phyloP scores from a whole-genome alignment of 2,888 invertebrate genomes.

The Tenodera sinensis region DNA sequence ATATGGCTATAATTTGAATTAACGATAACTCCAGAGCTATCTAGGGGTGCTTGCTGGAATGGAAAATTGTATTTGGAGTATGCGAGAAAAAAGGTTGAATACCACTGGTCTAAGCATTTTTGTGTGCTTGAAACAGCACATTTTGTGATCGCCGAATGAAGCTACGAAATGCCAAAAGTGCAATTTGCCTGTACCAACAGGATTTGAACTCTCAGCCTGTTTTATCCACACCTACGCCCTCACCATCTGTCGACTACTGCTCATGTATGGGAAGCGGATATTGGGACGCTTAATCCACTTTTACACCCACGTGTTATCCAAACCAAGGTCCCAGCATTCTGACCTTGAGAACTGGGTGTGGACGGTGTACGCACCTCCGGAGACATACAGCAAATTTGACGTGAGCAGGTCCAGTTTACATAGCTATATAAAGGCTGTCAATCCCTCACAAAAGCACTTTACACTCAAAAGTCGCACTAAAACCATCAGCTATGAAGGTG shows the following conservation, averaged over 20 bases:
- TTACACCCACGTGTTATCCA: not conserved
- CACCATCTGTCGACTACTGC: not conserved
- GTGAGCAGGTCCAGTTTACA: not conserved
- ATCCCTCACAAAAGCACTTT: not conserved
- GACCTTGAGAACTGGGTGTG: conserved; percentile 28
- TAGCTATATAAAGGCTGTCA: conserved; percentile 7
- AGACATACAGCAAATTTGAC: not conserved
- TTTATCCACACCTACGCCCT: not conserved
- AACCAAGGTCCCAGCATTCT: not conserved
- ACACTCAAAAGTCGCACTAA: conserved; percentile 21
- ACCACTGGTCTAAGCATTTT: no score
- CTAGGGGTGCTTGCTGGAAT: no score
- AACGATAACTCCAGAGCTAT: no score
- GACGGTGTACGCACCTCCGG: not conserved
- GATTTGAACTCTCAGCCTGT: no score
- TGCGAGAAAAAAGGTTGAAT: no score
- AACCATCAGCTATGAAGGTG: conserved; percentile 39
- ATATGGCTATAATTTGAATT: no score
- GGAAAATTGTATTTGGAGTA: no score
- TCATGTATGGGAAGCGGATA: not conserved
- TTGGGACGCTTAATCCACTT: not conserved
- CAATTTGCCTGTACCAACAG: no score
- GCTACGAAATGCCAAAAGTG: no score
- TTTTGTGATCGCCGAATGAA: no score
- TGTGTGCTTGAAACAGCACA: no score